A percentile compares a stretch with the other conserved stretches of the same genome.
Conservation (phyloP, 2,113 vertebrate species). For the Mellivora capensis region DNA sequence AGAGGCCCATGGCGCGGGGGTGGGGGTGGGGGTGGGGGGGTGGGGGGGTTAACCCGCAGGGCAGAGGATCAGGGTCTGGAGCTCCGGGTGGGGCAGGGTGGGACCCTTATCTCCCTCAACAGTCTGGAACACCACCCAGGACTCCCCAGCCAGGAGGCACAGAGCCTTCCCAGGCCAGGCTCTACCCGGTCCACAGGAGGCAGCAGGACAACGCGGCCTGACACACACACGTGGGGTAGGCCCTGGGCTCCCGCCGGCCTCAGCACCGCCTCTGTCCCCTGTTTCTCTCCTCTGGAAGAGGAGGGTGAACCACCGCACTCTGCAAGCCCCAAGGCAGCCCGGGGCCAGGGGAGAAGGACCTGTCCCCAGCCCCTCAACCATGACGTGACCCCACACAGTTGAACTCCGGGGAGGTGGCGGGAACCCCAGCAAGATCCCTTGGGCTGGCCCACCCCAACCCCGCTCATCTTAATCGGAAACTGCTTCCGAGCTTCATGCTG, state of each 20-base stretch:
- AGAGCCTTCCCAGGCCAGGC: neutral
- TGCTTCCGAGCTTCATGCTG: constrained; percentile 78
- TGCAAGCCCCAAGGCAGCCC: neutral
- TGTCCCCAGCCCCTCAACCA: neutral
- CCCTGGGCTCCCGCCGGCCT: neutral
- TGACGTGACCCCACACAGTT: neutral
- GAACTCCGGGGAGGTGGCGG: rapidly evolving
- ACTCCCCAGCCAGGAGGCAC: neutral
- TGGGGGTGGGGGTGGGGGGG: no score
- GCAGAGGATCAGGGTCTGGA: neutral
- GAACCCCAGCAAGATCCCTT: constrained; percentile 32
- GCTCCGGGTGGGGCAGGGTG: neutral
- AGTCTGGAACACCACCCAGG: neutral
- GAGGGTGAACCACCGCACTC: neutral
- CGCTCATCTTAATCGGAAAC: constrained; percentile 78
- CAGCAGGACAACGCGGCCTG: neutral
- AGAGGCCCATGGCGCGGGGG: neutral
- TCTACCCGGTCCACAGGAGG: rapidly evolving
- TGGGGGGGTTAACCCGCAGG: rapidly evolving
- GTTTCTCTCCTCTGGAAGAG: neutral
- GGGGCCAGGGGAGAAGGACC: rapidly evolving
- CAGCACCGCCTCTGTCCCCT: neutral
- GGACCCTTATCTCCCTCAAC: constrained; percentile 17
- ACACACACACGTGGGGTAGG: rapidly evolving
- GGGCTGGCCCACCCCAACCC: constrained; percentile 53